phyloP scores from a whole-genome alignment of 2,888 invertebrate genomes.

The Elysia crispata region DNA sequence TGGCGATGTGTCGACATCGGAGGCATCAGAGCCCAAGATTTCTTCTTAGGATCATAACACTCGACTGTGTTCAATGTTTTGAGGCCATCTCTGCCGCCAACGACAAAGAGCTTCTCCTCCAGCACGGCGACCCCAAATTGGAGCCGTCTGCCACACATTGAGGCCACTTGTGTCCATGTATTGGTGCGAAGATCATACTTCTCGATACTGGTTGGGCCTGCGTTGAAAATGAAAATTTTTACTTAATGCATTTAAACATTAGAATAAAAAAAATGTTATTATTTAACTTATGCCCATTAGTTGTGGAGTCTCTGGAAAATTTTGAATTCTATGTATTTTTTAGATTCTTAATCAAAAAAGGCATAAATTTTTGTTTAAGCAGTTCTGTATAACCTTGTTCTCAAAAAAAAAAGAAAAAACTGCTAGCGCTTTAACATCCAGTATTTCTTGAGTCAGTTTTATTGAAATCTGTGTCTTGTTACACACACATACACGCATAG shows the following conservation, averaged over 20 bases:
- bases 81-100: constrained; percentile 93
- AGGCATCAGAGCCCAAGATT: constrained; percentile 87
- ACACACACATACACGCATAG: too few relatives aligned
- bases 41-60: constrained; percentile 79
- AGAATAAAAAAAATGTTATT: too few relatives aligned
- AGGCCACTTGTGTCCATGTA: constrained; percentile 86
- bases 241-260: neutral
- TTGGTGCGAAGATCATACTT: constrained; percentile 91
- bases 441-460: too few relatives aligned
- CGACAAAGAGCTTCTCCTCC: constrained; percentile 86
- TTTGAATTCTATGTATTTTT: too few relatives aligned
- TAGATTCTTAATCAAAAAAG: too few relatives aligned
- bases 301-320: too few relatives aligned
- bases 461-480: too few relatives aligned
- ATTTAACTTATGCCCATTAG: too few relatives aligned
- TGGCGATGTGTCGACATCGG: constrained; percentile 93
- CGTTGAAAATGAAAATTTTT: neutral
- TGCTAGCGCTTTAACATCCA: too few relatives aligned
- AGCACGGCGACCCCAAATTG: constrained; percentile 93
- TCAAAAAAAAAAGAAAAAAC: too few relatives aligned
- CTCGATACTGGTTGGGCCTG: constrained; percentile 93
- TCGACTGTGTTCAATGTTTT: constrained; percentile 85
- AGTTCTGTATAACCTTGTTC: too few relatives aligned
- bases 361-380: too few relatives aligned
- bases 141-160: constrained; percentile 88